A percentile compares a stretch with the other conserved stretches of the same genome.
Evolutionary conservation across 64 coral and sea anemone species (phyloP).

Genomic region (Platygyra sinensis): DNA sequence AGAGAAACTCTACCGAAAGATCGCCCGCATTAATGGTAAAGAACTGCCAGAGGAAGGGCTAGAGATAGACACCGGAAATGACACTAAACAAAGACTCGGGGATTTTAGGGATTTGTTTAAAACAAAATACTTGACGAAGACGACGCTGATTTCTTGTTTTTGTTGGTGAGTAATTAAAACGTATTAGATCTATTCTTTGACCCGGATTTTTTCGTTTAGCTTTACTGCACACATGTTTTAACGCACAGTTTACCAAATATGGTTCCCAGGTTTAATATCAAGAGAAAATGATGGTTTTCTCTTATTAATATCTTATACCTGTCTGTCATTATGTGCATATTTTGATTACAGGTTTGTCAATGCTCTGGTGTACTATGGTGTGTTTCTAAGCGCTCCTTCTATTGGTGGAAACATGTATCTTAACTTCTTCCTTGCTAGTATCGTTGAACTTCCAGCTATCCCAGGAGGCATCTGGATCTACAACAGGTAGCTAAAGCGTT

Average conservation of each 20-base stretch:
- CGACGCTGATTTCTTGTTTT: slow-evolving; percentile 8
- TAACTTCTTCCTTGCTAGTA: background rate
- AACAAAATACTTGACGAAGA: background rate
- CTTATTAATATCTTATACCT: too few species aligned
- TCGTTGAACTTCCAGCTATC: background rate
- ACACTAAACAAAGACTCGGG: slow-evolving; percentile 29
- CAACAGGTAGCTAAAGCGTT: background rate
- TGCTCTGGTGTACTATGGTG: slow-evolving; percentile 17
- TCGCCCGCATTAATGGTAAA: slow-evolving; percentile 58
- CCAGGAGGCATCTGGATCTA: background rate
- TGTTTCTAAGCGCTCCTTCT: background rate
- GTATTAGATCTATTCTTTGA: too few species aligned
- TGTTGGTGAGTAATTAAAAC: background rate
- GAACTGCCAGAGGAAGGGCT: slow-evolving; percentile 20
- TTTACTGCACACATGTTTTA: too few species aligned
- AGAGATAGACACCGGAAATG: background rate
- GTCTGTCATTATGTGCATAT: too few species aligned
- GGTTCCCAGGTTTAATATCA: too few species aligned
- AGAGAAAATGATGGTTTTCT: too few species aligned
- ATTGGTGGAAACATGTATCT: slow-evolving; percentile 17
- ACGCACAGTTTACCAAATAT: too few species aligned
- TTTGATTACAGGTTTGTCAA: slow-evolving; percentile 1
- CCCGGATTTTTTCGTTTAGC: too few species aligned
- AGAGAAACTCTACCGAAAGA: slow-evolving; percentile 33
- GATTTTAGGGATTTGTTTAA: slow-evolving; percentile 65